These are phyloP conservation scores for Gryon sp. DNA, from an alignment of 1,140 invertebrate species.

Conservation along the genomic window DNA sequence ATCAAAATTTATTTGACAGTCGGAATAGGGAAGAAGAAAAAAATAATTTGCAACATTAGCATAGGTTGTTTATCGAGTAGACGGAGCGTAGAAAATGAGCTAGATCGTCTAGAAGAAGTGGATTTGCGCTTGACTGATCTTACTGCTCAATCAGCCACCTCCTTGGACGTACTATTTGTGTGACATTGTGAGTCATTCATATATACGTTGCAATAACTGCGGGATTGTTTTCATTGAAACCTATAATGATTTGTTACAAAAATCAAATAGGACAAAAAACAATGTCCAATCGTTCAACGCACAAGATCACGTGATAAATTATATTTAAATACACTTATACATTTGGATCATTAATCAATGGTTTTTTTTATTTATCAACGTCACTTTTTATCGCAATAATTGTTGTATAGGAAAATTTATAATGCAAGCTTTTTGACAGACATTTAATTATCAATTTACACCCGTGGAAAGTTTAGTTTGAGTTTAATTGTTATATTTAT, in stretches of 20 bases:
- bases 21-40: no score
- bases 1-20: slow-evolving; percentile 20
- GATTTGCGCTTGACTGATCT: slow-evolving; percentile 68
- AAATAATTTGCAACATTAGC: slow-evolving; percentile 66
- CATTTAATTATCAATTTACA: slow-evolving; percentile 28
- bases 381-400: slow-evolving; percentile 31
- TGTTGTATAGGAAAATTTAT: slow-evolving; percentile 27
- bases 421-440: slow-evolving; percentile 12
- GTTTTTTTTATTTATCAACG: slow-evolving; percentile 23
- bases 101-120: slow-evolving; percentile 65
- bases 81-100: slow-evolving; percentile 64
- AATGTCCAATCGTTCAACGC: slow-evolving; percentile 1
- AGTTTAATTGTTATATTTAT: no score
- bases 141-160: slow-evolving; percentile 67
- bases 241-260: slow-evolving; percentile 48
- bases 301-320: slow-evolving; percentile 41
- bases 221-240: slow-evolving; percentile 55
- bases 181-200: slow-evolving; percentile 60
- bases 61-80: slow-evolving; percentile 68
- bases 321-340: slow-evolving; percentile 25
- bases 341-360: slow-evolving; percentile 46
- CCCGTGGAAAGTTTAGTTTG: no score
- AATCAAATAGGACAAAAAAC: slow-evolving; percentile 38
- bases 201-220: slow-evolving; percentile 51
- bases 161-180: slow-evolving; percentile 43